Evolutionary conservation across 1,140 invertebrate species (phyloP).

Genomic region (Cyclargus thomasi): DNA sequence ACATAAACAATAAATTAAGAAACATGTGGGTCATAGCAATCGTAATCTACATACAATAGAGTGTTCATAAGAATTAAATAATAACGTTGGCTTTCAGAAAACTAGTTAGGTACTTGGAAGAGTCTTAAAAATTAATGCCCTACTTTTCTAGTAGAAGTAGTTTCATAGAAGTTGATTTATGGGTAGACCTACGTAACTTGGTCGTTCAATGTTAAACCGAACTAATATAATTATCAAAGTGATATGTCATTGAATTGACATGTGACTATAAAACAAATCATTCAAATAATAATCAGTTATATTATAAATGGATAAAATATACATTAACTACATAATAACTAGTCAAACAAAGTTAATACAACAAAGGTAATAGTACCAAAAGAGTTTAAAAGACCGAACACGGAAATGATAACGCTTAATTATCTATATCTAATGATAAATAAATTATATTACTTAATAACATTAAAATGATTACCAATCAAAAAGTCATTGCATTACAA

Average conservation of each 20-base stretch:
- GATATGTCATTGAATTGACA: no score
- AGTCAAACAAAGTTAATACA: background rate
- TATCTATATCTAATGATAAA: background rate
- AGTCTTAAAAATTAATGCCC: background rate
- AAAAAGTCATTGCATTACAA: no score
- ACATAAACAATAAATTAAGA: background rate
- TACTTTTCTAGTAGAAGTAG: background rate
- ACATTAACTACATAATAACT: no score
- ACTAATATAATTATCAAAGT: no score
- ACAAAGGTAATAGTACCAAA: background rate
- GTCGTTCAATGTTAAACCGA: no score
- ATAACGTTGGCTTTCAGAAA: background rate
- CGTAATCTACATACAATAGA: background rate
- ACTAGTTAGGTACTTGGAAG: background rate
- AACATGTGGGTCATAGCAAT: background rate
- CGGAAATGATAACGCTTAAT: background rate
- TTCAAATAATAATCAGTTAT: no score
- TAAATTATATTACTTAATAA: background rate
- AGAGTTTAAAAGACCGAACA: background rate
- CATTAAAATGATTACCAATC: no score
- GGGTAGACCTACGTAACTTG: no score
- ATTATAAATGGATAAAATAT: no score
- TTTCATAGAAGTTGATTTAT: no score
- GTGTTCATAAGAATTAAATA: background rate
- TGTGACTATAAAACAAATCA: no score